Conservation (phyloP, 2,888 invertebrate species). For the Schizotus pectinicornis region DNA sequence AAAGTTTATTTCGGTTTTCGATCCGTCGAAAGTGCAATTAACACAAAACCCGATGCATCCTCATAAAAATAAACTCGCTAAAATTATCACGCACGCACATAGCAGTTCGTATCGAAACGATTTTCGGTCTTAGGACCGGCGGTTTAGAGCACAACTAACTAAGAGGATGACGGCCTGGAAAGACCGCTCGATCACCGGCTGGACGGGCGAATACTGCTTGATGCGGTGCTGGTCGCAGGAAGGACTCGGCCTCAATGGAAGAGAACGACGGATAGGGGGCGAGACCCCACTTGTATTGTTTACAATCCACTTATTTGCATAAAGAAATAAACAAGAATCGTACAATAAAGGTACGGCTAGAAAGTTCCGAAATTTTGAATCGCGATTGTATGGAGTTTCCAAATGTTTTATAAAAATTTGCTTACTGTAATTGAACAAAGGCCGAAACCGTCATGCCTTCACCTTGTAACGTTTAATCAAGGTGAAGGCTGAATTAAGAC, state of each 20-base stretch:
- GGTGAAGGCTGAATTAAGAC: too few species aligned
- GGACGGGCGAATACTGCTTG: constrained; percentile 7
- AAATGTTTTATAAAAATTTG: too few species aligned
- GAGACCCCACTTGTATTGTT: too few species aligned
- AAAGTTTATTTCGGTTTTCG: background rate
- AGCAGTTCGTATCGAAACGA: background rate
- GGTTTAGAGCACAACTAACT: constrained; percentile 21
- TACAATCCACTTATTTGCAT: too few species aligned
- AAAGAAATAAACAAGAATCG: too few species aligned
- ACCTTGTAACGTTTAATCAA: too few species aligned
- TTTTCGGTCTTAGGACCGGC: constrained; percentile 6
- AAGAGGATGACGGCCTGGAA: constrained; percentile 26
- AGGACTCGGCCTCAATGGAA: constrained; percentile 23
- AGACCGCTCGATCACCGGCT: constrained; percentile 22
- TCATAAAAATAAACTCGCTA: constrained; percentile 48
- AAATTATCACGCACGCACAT: constrained; percentile 39
- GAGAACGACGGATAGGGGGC: background rate
- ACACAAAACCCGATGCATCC: constrained; percentile 36
- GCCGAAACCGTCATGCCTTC: too few species aligned
- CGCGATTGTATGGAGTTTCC: too few species aligned
- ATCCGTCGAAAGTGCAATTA: constrained; percentile 12
- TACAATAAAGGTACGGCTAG: too few species aligned
- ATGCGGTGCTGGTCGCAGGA: constrained; percentile 24
- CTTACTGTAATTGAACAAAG: too few species aligned
- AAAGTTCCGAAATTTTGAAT: too few species aligned